Evolutionary conservation across 2,888 invertebrate genomes (phyloP).

Genomic region (Resseliella maxima): DNA sequence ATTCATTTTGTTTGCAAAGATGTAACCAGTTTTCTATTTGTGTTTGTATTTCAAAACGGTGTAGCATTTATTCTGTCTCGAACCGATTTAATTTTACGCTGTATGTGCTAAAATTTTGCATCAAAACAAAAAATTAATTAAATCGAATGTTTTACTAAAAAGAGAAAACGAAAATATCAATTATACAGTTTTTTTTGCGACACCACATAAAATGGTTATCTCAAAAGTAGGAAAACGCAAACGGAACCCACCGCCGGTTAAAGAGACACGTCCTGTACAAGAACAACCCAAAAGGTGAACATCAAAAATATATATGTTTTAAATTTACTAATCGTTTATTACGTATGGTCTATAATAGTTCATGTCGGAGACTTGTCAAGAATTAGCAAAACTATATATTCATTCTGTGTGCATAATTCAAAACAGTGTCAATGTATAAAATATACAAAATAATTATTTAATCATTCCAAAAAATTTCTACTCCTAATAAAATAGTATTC

Average conservation of each 20-base stretch:
- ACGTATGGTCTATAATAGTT: not conserved
- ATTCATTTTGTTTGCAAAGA: constrained; percentile 25
- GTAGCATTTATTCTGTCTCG: constrained; percentile 42
- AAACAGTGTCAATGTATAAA: constrained; percentile 21
- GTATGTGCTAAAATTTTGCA: constrained; percentile 5
- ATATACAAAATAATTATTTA: not conserved
- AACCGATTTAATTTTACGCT: not conserved
- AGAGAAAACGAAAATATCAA: too few relatives aligned
- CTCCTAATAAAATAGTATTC: too few relatives aligned
- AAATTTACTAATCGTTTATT: not conserved
- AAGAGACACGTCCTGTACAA: constrained; percentile 63
- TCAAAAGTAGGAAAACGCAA: constrained; percentile 66
- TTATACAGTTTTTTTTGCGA: too few relatives aligned
- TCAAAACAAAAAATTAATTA: not conserved
- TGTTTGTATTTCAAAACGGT: constrained; percentile 47
- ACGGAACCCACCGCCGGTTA: constrained; percentile 65
- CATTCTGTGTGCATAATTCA: not conserved
- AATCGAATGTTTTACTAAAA: not conserved
- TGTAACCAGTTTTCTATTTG: constrained; percentile 46
- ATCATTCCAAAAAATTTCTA: not conserved
- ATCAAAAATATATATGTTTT: not conserved
- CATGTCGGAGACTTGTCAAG: not conserved
- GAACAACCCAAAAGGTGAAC: constrained; percentile 68
- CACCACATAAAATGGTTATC: constrained; percentile 68
- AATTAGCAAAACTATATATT: not conserved